Evolutionary conservation across 64 coral and sea anemone species (phyloP).

Genomic region (Dendronephthya gigantea): DNA sequence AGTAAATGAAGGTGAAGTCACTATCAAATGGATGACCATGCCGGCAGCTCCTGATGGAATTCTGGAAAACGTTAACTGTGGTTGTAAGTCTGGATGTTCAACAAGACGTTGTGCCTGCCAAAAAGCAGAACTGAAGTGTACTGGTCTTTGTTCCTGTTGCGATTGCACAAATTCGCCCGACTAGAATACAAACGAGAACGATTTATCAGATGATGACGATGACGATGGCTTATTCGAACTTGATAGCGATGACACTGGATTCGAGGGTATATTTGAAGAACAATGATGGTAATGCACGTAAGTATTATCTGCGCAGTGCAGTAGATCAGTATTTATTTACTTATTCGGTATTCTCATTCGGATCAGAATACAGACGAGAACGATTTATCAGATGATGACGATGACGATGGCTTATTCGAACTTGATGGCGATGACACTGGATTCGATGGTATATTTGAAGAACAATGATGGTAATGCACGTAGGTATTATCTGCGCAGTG

Average conservation of each 20-base stretch:
- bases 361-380: background rate
- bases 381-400: background rate
- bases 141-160: background rate
- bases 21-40: slow-evolving; percentile 1
- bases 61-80: slow-evolving; percentile 8
- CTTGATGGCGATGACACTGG: background rate
- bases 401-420: background rate
- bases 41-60: background rate
- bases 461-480: background rate
- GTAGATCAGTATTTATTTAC: background rate
- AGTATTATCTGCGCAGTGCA: background rate
- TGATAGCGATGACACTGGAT: background rate
- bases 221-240: background rate
- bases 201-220: background rate
- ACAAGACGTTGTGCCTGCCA: slow-evolving; percentile 2
- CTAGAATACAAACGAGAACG: background rate
- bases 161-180: background rate
- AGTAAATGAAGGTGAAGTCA: background rate
- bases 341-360: background rate
- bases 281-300: background rate
- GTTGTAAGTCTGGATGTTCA: slow-evolving; percentile 7
- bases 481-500: background rate
- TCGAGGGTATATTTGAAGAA: background rate
- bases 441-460: slow-evolving; percentile 2
- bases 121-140: background rate